A percentile compares a stretch with the other conserved stretches of the same genome.
phyloP scores from a whole-genome alignment of 2,888 invertebrate species.

The Gymnoscelis rufifasciata region DNA sequence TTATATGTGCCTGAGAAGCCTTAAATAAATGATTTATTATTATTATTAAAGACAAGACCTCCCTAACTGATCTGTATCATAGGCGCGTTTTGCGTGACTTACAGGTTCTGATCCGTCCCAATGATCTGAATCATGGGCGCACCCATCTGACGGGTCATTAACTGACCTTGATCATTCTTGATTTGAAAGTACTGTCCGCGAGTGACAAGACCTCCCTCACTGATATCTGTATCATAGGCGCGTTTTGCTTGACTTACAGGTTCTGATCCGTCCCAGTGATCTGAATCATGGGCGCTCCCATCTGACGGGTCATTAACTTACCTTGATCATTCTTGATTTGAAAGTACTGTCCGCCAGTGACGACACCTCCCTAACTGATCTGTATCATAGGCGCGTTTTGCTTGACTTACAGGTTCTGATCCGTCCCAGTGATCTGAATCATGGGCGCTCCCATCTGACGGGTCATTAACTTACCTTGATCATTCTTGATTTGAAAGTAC shows the following conservation, averaged over 20 bases:
- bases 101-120: constrained; percentile 69
- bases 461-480: no score
- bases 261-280: no score
- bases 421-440: constrained; percentile 71
- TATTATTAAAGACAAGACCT: no score
- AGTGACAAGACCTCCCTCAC: no score
- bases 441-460: constrained; percentile 67
- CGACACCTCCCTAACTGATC: constrained; percentile 48
- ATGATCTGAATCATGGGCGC: constrained; percentile 73
- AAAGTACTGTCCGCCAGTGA: constrained; percentile 53
- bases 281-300: no score
- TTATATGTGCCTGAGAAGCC: no score
- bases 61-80: constrained; percentile 61
- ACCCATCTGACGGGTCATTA: constrained; percentile 63
- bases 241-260: no score
- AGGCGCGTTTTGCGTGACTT: constrained; percentile 59
- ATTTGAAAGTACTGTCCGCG: no score
- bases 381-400: constrained; percentile 57
- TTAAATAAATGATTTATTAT: no score
- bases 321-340: constrained; percentile 70
- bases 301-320: constrained; percentile 10
- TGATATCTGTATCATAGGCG: no score
- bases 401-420: constrained; percentile 71
- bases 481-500: no score
- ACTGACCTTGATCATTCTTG: no score